These are phyloP conservation scores for Bujurquina vittata DNA, from an alignment of 2,113 vertebrate genomes.

Conservation along the genomic window DNA sequence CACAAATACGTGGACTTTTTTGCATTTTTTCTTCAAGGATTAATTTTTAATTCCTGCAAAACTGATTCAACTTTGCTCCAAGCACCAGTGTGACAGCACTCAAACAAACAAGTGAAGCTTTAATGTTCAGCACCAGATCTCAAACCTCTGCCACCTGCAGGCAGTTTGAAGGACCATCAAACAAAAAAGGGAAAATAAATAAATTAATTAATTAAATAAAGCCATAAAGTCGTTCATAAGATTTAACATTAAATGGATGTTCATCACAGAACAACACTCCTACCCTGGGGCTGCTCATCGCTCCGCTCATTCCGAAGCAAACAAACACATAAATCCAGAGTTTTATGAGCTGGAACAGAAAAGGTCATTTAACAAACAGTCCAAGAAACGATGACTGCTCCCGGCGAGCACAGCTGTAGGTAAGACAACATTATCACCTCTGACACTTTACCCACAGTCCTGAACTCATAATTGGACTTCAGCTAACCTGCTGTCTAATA, in stretches of 20 bases:
- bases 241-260: not conserved
- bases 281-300: not conserved
- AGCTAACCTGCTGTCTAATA: not conserved
- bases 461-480: slow-evolving; percentile 5
- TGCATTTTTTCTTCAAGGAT: rapidly evolving
- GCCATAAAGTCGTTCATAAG: not conserved
- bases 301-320: not conserved
- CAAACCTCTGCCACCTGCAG: not conserved
- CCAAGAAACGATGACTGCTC: not conserved
- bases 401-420: not conserved
- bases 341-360: slow-evolving; percentile 9
- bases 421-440: not conserved
- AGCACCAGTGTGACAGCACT: not conserved
- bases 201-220: not conserved
- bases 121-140: not conserved
- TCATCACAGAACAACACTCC: not conserved
- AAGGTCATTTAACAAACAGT: not conserved
- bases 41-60: not conserved
- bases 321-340: slow-evolving; percentile 1
- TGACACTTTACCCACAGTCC: not conserved
- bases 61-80: not conserved
- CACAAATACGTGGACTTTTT: not conserved
- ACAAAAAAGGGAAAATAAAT: not conserved
- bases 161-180: not conserved
- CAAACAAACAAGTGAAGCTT: not conserved